These are phyloP conservation scores for Hippocampus zosterae DNA, from an alignment of 2,113 vertebrate species.

Conservation along the genomic window DNA sequence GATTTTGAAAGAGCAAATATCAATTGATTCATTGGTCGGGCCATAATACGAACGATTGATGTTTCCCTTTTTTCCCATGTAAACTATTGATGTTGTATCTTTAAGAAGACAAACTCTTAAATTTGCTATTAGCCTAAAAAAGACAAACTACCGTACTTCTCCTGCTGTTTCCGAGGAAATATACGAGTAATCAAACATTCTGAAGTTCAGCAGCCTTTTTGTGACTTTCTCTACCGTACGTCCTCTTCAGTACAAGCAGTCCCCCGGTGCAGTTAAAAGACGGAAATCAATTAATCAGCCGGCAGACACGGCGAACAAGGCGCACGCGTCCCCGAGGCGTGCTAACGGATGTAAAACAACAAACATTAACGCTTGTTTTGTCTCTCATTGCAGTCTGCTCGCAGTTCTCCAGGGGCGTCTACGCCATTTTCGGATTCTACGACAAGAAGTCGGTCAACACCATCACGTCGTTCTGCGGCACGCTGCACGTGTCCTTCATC, in stretches of 20 bases:
- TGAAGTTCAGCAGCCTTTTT: not conserved
- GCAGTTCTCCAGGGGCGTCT: slow-evolving; percentile 98
- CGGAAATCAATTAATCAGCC: slow-evolving; percentile 40
- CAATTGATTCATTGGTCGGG: no score
- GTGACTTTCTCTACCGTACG: slow-evolving; percentile 14
- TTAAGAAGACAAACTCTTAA: not conserved
- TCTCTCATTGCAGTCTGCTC: slow-evolving; percentile 83
- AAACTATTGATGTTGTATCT: no score
- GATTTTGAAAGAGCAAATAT: no score
- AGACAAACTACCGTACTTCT: not conserved
- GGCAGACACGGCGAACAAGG: slow-evolving; percentile 16
- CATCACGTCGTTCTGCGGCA: slow-evolving; percentile 97
- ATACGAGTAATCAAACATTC: not conserved
- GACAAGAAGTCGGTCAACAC: slow-evolving; percentile 99
- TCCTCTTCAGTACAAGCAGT: slow-evolving; percentile 26
- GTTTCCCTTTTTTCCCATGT: no score
- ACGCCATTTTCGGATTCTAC: slow-evolving; percentile 99
- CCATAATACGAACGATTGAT: no score
- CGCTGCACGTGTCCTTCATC: slow-evolving; percentile 97
- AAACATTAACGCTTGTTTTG: not conserved
- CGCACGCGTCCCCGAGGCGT: slow-evolving; percentile 13
- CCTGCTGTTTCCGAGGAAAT: not conserved
- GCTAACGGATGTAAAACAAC: slow-evolving; percentile 12
- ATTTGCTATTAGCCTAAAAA: not conserved
- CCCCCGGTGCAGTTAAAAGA: slow-evolving; percentile 41